Evolutionary conservation across 2,113 vertebrate species (phyloP).

Genomic region (Erinaceus europaeus): DNA sequence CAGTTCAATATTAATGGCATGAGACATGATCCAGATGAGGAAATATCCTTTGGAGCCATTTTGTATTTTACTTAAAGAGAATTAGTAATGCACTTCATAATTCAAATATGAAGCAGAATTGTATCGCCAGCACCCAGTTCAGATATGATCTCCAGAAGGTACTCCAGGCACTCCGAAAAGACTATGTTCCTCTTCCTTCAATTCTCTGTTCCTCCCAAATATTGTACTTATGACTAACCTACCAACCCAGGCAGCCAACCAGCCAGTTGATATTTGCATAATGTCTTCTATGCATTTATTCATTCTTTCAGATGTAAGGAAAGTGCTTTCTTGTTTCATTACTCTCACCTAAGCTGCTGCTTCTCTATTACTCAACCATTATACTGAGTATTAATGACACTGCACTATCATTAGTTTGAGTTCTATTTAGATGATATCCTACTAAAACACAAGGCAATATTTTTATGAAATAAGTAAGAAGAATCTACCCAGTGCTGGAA

Average conservation of each 20-base stretch:
- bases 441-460: conserved; percentile 9
- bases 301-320: background rate
- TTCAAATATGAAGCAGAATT: background rate
- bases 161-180: background rate
- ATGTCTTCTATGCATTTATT: background rate
- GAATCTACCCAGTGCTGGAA: background rate
- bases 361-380: background rate
- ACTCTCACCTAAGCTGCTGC: background rate
- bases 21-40: conserved; percentile 52
- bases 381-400: background rate
- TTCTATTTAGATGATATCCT: background rate
- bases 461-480: background rate
- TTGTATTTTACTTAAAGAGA: conserved; percentile 17
- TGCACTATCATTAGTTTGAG: background rate
- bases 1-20: conserved; percentile 58
- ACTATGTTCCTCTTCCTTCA: background rate
- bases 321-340: background rate
- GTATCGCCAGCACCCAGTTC: background rate
- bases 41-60: conserved; percentile 33
- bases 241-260: too few relatives aligned
- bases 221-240: background rate
- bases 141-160: background rate
- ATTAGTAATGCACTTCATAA: background rate
- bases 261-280: background rate
- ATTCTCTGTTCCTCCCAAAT: background rate